A percentile compares a stretch with the other conserved stretches of the same genome.
These are phyloP conservation scores for Caenorhabditis sp. DNA, from an alignment of 2,888 invertebrate genomes.

Conservation along the genomic window DNA sequence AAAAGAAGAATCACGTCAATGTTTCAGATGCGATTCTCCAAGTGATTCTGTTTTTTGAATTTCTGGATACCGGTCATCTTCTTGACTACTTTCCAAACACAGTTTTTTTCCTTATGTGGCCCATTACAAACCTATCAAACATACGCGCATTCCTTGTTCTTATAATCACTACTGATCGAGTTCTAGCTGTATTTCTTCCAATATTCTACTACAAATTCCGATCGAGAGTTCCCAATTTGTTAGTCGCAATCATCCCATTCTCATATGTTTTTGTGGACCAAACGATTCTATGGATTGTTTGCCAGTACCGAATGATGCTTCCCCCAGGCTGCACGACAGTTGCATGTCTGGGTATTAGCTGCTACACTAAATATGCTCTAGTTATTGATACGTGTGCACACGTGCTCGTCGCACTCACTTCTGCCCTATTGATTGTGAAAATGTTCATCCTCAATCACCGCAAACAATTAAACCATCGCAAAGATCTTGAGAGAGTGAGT, in stretches of 20 bases:
- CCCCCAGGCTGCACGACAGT: not conserved
- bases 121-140: not conserved
- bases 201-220: not conserved
- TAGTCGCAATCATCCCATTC: not conserved
- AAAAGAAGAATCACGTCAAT: not conserved
- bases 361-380: not conserved
- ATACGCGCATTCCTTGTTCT: not conserved
- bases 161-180: not conserved
- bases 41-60: not conserved
- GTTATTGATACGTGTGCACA: not conserved
- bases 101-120: not conserved
- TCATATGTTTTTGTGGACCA: not conserved
- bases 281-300: slow-evolving; percentile 1
- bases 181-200: not conserved
- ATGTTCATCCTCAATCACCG: not conserved
- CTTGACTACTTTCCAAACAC: not conserved
- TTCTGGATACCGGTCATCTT: not conserved
- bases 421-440: not conserved
- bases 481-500: not conserved
- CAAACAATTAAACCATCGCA: not conserved
- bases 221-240: not conserved
- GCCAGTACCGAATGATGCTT: not conserved
- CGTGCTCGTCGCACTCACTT: not conserved
- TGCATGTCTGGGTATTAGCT: not conserved
- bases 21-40: not conserved